Conservation (phyloP, 92 coral and sea anemone species). For the Palythoa caribaeorum region DNA sequence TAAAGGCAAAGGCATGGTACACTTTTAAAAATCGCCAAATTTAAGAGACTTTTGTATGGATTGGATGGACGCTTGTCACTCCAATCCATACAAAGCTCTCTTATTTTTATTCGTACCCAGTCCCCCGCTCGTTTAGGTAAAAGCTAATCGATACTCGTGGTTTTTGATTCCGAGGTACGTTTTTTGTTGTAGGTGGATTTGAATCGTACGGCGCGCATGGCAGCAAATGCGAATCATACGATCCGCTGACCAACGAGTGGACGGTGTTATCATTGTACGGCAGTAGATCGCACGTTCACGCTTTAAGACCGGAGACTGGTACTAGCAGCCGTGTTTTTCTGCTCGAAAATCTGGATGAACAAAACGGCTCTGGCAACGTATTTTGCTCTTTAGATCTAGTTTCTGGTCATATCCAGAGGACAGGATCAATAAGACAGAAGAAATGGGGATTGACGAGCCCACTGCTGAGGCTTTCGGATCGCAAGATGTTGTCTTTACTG, state of each 20-base stretch:
- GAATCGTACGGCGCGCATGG: not conserved
- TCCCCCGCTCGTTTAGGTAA: too few relatives aligned
- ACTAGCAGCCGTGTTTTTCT: not conserved
- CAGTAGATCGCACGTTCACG: not conserved
- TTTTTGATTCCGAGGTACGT: constrained; percentile 3
- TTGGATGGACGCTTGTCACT: too few relatives aligned
- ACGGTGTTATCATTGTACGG: not conserved
- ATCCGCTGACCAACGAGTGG: constrained; percentile 40
- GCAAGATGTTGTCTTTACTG: constrained; percentile 2
- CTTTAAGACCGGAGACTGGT: not conserved
- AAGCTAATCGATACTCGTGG: not conserved
- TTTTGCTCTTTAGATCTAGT: not conserved
- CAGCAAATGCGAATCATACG: constrained; percentile 26
- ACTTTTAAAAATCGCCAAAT: too few relatives aligned
- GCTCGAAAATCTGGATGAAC: not conserved
- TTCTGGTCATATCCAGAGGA: constrained; percentile 12
- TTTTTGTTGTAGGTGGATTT: constrained; percentile 29
- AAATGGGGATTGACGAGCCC: constrained; percentile 24
- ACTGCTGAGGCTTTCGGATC: not conserved
- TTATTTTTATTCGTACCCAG: too few relatives aligned
- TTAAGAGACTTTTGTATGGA: too few relatives aligned
- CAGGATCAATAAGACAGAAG: constrained; percentile 23
- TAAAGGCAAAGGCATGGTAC: too few relatives aligned
- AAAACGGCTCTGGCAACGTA: not conserved
- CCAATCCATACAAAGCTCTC: too few relatives aligned